Conservation (phyloP, 1,140 invertebrate genomes). For the Drosophila navojoa region DNA sequence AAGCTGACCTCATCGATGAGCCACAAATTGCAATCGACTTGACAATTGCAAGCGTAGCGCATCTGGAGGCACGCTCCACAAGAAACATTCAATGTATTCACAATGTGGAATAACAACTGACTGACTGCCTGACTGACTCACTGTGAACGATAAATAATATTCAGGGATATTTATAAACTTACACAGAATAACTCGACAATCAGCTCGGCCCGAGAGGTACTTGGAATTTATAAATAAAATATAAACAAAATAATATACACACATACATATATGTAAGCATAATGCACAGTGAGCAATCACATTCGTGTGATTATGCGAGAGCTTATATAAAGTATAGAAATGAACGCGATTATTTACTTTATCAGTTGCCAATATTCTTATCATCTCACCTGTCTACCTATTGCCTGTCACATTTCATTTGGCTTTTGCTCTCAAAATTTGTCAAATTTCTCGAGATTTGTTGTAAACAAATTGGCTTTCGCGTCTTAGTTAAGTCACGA, state of each 20-base stretch:
- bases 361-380: too few relatives aligned
- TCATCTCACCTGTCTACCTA: neutral
- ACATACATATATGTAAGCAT: neutral
- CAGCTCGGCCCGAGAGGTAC: neutral
- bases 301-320: neutral
- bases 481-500: neutral
- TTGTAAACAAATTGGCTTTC: constrained; percentile 26
- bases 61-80: constrained; percentile 4
- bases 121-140: constrained; percentile 15
- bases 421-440: constrained; percentile 15
- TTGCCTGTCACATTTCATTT: constrained; percentile 25
- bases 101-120: constrained; percentile 9
- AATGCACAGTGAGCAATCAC: neutral
- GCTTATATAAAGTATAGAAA: neutral
- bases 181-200: constrained; percentile 1
- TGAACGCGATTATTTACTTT: neutral
- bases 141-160: neutral
- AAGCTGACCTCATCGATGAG: constrained; percentile 47
- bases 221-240: constrained; percentile 6
- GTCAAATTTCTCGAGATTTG: constrained; percentile 14
- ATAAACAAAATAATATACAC: neutral
- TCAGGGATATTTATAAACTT: constrained; percentile 19
- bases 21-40: constrained; percentile 25
- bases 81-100: constrained; percentile 10
- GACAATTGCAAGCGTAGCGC: constrained; percentile 28